Evolutionary conservation across 2,797 vertebrate genomes (phyloP).

Genomic region (Rhinatrema bivittatum): DNA sequence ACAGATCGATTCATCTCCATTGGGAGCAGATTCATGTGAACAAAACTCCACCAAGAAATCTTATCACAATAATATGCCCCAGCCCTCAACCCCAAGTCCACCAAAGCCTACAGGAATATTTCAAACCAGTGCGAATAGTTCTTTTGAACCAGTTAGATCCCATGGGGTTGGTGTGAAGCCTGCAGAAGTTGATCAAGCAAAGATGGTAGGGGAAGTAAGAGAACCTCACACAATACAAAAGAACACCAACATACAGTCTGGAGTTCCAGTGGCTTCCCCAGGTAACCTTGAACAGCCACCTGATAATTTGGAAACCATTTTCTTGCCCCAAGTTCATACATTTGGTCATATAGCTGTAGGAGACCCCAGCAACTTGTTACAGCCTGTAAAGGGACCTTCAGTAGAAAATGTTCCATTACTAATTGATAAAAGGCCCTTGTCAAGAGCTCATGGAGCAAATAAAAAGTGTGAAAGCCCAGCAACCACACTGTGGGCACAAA

Average conservation of each 20-base stretch:
- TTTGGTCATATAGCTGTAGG: slow-evolving; percentile 12
- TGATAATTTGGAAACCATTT: slow-evolving; percentile 91
- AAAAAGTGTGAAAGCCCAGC: slow-evolving; percentile 92
- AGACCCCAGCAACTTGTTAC: slow-evolving; percentile 20
- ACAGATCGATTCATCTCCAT: slow-evolving; percentile 84
- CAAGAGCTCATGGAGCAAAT: slow-evolving; percentile 61
- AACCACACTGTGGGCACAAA: slow-evolving; percentile 91
- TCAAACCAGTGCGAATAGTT: slow-evolving; percentile 94
- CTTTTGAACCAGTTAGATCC: slow-evolving; percentile 89
- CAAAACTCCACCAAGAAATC: slow-evolving; percentile 23
- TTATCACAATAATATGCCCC: slow-evolving; percentile 43
- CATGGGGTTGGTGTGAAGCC: slow-evolving; percentile 75
- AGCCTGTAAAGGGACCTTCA: not conserved
- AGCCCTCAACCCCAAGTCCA: slow-evolving; percentile 79
- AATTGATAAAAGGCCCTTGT: slow-evolving; percentile 64
- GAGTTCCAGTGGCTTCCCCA: slow-evolving; percentile 38
- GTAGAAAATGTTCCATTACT: slow-evolving; percentile 18
- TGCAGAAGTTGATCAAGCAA: slow-evolving; percentile 76
- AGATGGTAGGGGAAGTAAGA: slow-evolving; percentile 72
- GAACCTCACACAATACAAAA: slow-evolving; percentile 37
- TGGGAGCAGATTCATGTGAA: slow-evolving; percentile 47
- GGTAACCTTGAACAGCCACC: slow-evolving; percentile 93
- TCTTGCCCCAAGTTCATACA: slow-evolving; percentile 36
- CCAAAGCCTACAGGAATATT: slow-evolving; percentile 90
- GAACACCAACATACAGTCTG: slow-evolving; percentile 8